Base-by-base conservation (phyloP, 2,888 invertebrate species). In the Pandemis heparana region DNA sequence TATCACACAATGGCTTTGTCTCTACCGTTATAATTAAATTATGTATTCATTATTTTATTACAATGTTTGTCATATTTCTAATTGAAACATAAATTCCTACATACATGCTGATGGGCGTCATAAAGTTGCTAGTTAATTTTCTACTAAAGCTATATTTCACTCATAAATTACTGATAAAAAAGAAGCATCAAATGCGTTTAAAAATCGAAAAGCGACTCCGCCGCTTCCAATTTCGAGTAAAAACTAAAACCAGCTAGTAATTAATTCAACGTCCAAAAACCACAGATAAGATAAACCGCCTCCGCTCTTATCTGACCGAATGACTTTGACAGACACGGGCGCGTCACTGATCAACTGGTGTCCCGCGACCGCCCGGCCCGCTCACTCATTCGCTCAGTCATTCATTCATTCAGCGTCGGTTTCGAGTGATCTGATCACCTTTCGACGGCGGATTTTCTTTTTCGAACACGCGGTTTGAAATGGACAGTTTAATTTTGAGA, bases 341-440 rank as follows among this genome's bases (percentile, higher is more conserved):
- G 87, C 92, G 90, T 93, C 92, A 91, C 86, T 88, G 93, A 92
- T 93, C 94, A 94, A 94, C 93, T 92, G 91, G 93, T 92, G 94
- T 91, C 90, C 90, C 89, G 85, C 82, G 78, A 80, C 82, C 77
- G 79, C 80, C 81, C 80, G 68, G 63, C 73, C 68, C 82, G 78
- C 78, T 83, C 83, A 83, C 79, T 82, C 85, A 79, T 83, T 87
- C 86, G 81, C 84, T 85, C 85, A 84, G 81, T 87, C 88, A 83
- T 82, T 87, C 89, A 87, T 82, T 89, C 86, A 82, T 77, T 87
- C 89, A 89, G 84, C 87, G 89, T 87, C 91, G 90, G 87, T 86
- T 85, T 88, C 89, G 91, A 91, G 91, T 93, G 92, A 92, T 92
- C 92, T 87, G 90, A 91, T 92, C 91, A 87, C 88, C 87, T 90